Base-by-base conservation (phyloP, 2,113 vertebrate genomes). In the Clarias batrachus region DNA sequence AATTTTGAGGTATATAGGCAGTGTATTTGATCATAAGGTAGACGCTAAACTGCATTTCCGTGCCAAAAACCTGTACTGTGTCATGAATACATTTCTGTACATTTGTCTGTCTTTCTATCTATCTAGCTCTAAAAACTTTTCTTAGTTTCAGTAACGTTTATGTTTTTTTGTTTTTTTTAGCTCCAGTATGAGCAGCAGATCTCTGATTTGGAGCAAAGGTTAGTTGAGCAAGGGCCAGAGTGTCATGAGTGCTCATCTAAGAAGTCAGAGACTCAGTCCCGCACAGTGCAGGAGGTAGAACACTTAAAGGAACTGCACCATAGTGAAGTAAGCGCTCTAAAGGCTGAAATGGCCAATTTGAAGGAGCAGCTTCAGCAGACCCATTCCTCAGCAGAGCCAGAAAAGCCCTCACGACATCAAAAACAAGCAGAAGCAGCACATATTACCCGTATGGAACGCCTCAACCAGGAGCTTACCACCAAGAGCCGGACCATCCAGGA, bases 131-230 rank as follows among this genome's bases (percentile, higher is more conserved):
- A 37, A 37, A 33, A 37, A 37, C 2, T 48, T 48, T 48, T 48
- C 7, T 48, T 8, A 48, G 8, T 48, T 8, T 48, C 5, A 48
- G 0, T 48, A 48, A 48, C 6, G 41, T 48, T 48, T 41, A 41
- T 41, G 41, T 41, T 41, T n/a, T n/a, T n/a, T n/a, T n/a, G n/a
- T n/a, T 48, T 48, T 92, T 88, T 89, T 85, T 23, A 99, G 98
- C 95, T 97, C 13, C 96, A 96, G 68, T 99, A 98, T 57, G 97
- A 99, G 86, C 95, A 96, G 89, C 96, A 95, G 88, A 93, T 99
- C 68, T 92, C 90, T 23, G 95, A 96, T 76, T 94, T 99, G 83
- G 96, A 99, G 89, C 95, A 94, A 71, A 93, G 94, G 8, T 93
- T 97, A 89, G 88, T 94, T n/a, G 91, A 81, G 85, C 94, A 92